Evolutionary conservation across 2,113 vertebrate genomes (phyloP).

Genomic region (Acrocephalus arundinaceus): DNA sequence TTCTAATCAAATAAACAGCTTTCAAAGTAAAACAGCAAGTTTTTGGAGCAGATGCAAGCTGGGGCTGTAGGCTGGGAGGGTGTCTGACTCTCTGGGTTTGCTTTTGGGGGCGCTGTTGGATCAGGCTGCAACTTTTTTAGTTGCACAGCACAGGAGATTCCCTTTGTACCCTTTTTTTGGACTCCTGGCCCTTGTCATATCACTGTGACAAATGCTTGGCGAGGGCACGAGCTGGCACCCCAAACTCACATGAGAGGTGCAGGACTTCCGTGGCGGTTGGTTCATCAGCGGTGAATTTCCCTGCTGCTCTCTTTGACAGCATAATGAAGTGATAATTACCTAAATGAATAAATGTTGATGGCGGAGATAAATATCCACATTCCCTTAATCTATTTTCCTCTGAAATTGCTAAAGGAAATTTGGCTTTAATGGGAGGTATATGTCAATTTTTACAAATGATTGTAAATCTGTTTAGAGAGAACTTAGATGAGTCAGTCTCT

Average conservation of each 20-base stretch:
- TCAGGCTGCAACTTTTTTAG: not conserved
- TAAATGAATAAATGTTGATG: constrained; percentile 82
- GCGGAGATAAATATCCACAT: constrained; percentile 77
- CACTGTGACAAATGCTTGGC: constrained; percentile 57
- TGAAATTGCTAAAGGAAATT: constrained; percentile 82
- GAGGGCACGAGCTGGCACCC: constrained; percentile 40
- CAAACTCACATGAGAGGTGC: constrained; percentile 1
- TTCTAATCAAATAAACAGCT: not conserved
- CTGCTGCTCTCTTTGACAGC: constrained; percentile 59
- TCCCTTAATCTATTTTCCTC: constrained; percentile 76
- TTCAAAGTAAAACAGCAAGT: constrained; percentile 40
- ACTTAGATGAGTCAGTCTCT: constrained; percentile 46
- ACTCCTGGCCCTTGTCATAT: constrained; percentile 42
- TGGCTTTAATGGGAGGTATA: constrained; percentile 76
- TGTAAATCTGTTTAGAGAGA: constrained; percentile 73
- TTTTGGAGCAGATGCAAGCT: not conserved
- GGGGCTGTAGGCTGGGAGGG: not conserved
- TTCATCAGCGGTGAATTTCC: constrained; percentile 59
- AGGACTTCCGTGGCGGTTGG: constrained; percentile 41
- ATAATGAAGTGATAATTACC: constrained; percentile 84
- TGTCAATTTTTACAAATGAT: constrained; percentile 70
- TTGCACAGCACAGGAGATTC: not conserved
- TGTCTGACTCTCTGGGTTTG: not conserved
- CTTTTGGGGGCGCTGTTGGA: constrained; percentile 81
- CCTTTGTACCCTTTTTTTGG: not conserved